Base-by-base conservation (phyloP, 1,140 invertebrate genomes). In the Samia ricini region DNA sequence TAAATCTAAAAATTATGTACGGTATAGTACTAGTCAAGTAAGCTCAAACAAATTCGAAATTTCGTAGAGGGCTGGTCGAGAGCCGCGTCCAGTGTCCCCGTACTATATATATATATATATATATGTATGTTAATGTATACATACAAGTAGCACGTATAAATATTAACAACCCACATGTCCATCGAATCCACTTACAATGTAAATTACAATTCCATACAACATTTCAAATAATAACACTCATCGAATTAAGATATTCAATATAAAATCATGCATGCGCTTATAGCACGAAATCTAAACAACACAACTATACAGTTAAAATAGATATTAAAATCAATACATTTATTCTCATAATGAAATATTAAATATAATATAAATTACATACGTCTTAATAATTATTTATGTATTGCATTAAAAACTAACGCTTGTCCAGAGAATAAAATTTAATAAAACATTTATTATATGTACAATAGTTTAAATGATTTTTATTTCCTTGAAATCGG, bases 181-280 rank as follows among this genome's bases (percentile, higher is more conserved):
- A 59, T 50, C 20, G 24, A 59, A 21, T n/a, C 19, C 57, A 50
- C 29, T 59, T 59, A 78, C 71, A 52, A 64, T 67, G 74, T 77
- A 76, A 85, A 81, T 75, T 82, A 83, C 77, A 84, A 77, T 76
- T 89, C 74, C 79, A 68, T 81, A 82, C 79, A 85, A 81, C 77
- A 80, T 71, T 77, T 84, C 50, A 22, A 20, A 6, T 49, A 81
- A 81, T 80, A 84, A 85, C 79, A 82, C 76, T 81, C 77, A 66
- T 69, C 79, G 75, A 84, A 81, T 76, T 77, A 84, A 84, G 83
- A 81, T 83, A 81, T 75, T 79, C 71, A 74, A 79, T 81, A 85
- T 74, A 85, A 79, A 85, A 81, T 83, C 81, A 86, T 86, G 79
- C 81, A 86, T 86, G 79, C 83, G 85, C 87, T 89, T 77, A 84